Base-by-base conservation (phyloP, 2,888 invertebrate genomes). In the Drosophila suboccidentalis region DNA sequence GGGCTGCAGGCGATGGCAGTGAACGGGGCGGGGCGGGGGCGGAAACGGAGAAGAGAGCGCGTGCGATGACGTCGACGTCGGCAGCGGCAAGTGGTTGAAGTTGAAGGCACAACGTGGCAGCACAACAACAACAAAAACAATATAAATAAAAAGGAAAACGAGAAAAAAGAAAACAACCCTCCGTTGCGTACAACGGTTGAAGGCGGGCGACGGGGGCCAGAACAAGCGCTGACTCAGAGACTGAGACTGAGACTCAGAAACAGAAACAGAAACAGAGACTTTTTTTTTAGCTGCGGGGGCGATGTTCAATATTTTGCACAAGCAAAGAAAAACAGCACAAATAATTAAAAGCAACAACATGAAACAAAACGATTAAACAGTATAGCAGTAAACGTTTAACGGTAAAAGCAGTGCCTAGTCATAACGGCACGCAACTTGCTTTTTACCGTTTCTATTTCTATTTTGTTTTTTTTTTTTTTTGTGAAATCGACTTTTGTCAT, bases 1-100 rank as follows among this genome's bases (percentile, higher is more conserved):
- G 32, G 66, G 36, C 22, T 34, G 43, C 34, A 26, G 15, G 34
- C 17, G 34, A 10, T 5, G 13, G 9, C 13, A 9, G n/a, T n/a
- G n/a, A n/a, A n/a, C n/a, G n/a, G 8, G 1, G 36, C 49, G 10
- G n/a, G 13, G 29, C 43, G 29, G 29, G 15, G 5, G 8, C 36
- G 29, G 19, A 6, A 32, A 17, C 32, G 47, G 43, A 11, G 13
- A n/a, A 6, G 39, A 19, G 39, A 5, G 44, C 51, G 71, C 36
- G 39, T 54, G 58, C 87, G 64, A 71, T 75, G 72, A 75, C 82
- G 81, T 66, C 74, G 78, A 67, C 71, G 80, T 68, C 73, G 78
- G 64, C 71, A 53, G 62, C 66, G 86, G 80, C 78, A 82, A 88
- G 83, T 84, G 89, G 89, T 83, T 83, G 78, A 86, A 82, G 65